Conservation (phyloP, 2,113 vertebrate genomes). For the Menidia beryllina region DNA sequence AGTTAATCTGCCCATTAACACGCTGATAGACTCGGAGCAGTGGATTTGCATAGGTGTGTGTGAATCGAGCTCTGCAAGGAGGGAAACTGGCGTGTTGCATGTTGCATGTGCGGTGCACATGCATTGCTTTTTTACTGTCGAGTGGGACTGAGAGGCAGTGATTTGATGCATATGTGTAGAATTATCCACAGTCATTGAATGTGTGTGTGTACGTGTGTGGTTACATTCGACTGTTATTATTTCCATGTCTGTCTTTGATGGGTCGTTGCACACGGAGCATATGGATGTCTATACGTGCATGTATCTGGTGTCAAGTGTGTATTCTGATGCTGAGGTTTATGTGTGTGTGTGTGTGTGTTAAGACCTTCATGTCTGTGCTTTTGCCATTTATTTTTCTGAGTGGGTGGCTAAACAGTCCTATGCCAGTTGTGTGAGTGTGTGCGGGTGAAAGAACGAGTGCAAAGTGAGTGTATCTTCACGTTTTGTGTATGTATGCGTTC, state of each 20-base stretch:
- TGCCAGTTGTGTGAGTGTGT: slow-evolving; percentile 66
- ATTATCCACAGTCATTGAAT: slow-evolving; percentile 63
- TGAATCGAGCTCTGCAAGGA: slow-evolving; percentile 41
- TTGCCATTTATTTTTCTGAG: slow-evolving; percentile 76
- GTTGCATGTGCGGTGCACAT: slow-evolving; percentile 67
- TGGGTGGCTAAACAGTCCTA: slow-evolving; percentile 75
- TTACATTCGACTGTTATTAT: slow-evolving; percentile 76
- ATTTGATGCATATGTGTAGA: slow-evolving; percentile 75
- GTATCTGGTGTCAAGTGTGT: slow-evolving; percentile 69
- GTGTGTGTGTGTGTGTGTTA: slow-evolving; percentile 26
- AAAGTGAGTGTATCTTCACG: slow-evolving; percentile 25
- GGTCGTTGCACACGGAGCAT: slow-evolving; percentile 72
- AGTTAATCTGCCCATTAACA: slow-evolving; percentile 73
- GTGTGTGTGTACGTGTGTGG: slow-evolving; percentile 46
- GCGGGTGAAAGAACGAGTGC: slow-evolving; percentile 17
- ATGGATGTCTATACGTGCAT: slow-evolving; percentile 67
- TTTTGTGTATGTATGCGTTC: slow-evolving; percentile 57
- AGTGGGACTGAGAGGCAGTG: slow-evolving; percentile 54
- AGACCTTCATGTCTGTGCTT: slow-evolving; percentile 51
- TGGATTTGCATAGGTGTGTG: slow-evolving; percentile 13
- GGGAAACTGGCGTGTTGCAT: slow-evolving; percentile 41
- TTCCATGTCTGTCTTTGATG: slow-evolving; percentile 77
- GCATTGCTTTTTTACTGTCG: slow-evolving; percentile 50
- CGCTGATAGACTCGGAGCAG: slow-evolving; percentile 53
- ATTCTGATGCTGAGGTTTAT: slow-evolving; percentile 28